These are phyloP conservation scores for Ophion slaviceki DNA, from an alignment of 2,888 invertebrate genomes.

Conservation along the genomic window DNA sequence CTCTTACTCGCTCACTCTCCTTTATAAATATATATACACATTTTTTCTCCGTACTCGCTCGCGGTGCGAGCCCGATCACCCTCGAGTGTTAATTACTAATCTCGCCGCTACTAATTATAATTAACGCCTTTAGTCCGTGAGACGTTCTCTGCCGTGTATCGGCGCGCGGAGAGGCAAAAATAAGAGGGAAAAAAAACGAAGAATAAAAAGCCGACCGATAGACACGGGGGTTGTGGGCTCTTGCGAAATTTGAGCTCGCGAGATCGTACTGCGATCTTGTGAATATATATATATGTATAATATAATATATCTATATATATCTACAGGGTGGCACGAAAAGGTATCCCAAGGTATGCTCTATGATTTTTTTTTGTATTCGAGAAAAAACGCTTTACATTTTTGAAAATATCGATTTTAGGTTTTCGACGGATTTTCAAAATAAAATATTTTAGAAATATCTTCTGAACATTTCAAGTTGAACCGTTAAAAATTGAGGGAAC, in stretches of 20 bases:
- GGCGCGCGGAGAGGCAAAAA: slow-evolving; percentile 43
- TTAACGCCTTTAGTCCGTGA: slow-evolving; percentile 80
- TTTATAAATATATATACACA: slow-evolving; percentile 37
- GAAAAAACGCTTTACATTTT: background rate
- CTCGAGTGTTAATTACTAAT: slow-evolving; percentile 83
- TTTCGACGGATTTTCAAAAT: too few relatives aligned
- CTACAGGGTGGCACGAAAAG: background rate
- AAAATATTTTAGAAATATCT: too few relatives aligned
- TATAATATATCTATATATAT: background rate
- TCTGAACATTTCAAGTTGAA: too few relatives aligned
- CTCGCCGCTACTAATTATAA: slow-evolving; percentile 82
- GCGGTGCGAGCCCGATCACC: slow-evolving; percentile 75
- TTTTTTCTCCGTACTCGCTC: slow-evolving; percentile 16
- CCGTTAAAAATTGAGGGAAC: too few relatives aligned
- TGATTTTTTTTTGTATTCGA: background rate
- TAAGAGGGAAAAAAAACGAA: slow-evolving; percentile 21
- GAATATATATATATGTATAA: background rate
- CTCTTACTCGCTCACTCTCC: background rate
- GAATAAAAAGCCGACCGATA: slow-evolving; percentile 20
- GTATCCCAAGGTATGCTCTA: background rate
- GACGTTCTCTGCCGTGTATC: slow-evolving; percentile 58
- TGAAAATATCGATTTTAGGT: too few relatives aligned
- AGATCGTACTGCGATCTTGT: slow-evolving; percentile 24
- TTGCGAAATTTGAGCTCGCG: slow-evolving; percentile 59
- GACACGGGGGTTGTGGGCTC: slow-evolving; percentile 42